A percentile compares a stretch with the other conserved stretches of the same genome.
Evolutionary conservation across 2,888 invertebrate genomes (phyloP).

Genomic region (Polia nebulosa): DNA sequence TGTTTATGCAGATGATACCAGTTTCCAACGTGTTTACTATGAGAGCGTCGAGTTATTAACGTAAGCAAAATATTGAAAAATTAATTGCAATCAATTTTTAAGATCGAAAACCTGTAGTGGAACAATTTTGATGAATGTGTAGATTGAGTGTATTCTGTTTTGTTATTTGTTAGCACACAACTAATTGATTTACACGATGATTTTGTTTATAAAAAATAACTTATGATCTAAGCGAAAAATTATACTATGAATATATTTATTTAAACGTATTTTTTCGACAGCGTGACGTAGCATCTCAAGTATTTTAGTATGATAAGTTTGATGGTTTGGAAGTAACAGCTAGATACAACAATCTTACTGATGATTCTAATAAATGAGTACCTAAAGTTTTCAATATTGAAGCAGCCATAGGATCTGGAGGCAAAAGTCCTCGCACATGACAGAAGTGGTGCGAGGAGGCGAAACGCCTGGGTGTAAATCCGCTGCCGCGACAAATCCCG

Average conservation of each 20-base stretch:
- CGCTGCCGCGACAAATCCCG: too few species aligned
- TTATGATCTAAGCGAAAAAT: not conserved
- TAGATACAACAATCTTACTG: not conserved
- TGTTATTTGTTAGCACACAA: conserved; percentile 33
- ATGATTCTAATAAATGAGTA: not conserved
- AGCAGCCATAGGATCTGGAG: too few species aligned
- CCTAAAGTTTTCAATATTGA: not conserved
- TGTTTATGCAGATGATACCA: conserved; percentile 61
- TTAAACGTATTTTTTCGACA: too few species aligned
- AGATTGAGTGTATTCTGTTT: conserved; percentile 49
- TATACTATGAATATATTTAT: not conserved
- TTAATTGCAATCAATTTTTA: conserved; percentile 59
- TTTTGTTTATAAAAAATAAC: conserved; percentile 1
- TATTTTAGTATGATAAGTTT: not conserved
- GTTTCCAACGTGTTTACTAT: conserved; percentile 51
- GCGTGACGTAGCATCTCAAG: too few species aligned
- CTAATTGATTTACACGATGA: conserved; percentile 36
- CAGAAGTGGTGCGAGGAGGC: too few species aligned
- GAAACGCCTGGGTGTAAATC: too few species aligned
- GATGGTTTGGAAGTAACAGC: not conserved
- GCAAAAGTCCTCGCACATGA: too few species aligned
- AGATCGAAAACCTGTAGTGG: conserved; percentile 49
- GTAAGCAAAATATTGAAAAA: conserved; percentile 62
- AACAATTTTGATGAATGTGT: conserved; percentile 56
- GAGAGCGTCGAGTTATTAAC: conserved; percentile 47